Conservation (phyloP, 2,797 vertebrate species). For the Orestias chungarensis region DNA sequence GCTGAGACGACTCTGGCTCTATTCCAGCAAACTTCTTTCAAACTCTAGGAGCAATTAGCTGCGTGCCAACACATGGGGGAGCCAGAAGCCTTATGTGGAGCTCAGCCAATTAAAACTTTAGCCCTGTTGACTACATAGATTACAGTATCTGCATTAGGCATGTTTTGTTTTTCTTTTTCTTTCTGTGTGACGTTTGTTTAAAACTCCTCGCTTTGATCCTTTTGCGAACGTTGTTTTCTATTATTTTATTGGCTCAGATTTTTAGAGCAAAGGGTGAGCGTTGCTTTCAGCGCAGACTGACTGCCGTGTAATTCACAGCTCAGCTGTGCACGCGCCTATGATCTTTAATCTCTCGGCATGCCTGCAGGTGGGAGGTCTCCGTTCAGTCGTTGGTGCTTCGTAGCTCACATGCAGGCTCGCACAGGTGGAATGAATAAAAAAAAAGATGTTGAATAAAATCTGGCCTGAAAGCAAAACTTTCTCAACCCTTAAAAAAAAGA, state of each 20-base stretch:
- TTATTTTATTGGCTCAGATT: not conserved
- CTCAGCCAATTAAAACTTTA: slow-evolving; percentile 14
- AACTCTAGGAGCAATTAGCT: slow-evolving; percentile 7
- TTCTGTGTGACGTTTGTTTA: not conserved
- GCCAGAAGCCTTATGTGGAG: slow-evolving; percentile 44
- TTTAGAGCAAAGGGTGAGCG: not conserved
- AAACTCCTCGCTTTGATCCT: not conserved
- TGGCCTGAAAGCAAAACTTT: slow-evolving; percentile 27
- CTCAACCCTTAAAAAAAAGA: slow-evolving; percentile 18
- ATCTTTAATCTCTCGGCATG: slow-evolving; percentile 17
- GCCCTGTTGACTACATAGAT: not conserved
- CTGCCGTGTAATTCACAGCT: slow-evolving; percentile 10
- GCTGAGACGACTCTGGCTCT: slow-evolving; percentile 12
- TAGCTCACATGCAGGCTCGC: slow-evolving; percentile 22
- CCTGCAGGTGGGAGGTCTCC: slow-evolving; percentile 54
- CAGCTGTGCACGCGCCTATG: slow-evolving; percentile 13
- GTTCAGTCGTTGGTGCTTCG: slow-evolving; percentile 13
- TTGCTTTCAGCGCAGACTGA: not conserved
- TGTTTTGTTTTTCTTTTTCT: not conserved
- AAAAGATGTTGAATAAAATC: slow-evolving; percentile 16
- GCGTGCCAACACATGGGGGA: slow-evolving; percentile 65
- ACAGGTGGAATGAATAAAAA: slow-evolving; percentile 61
- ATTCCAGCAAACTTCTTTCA: slow-evolving; percentile 22
- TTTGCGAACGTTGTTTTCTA: not conserved
- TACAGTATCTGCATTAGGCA: not conserved